Evolutionary conservation across 2,113 vertebrate species (phyloP).

Genomic region (Terrapene triunguis): DNA sequence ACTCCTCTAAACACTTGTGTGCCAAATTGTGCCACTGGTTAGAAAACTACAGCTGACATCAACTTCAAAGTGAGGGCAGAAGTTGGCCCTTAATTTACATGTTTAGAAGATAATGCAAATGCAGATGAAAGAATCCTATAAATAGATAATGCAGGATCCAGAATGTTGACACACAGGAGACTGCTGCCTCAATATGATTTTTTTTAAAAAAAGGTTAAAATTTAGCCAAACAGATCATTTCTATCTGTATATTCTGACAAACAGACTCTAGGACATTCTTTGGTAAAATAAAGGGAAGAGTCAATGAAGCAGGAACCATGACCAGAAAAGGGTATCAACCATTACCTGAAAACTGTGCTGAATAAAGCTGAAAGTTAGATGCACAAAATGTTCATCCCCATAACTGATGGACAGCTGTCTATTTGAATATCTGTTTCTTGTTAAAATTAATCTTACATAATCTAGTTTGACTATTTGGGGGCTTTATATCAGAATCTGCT

Average conservation of each 20-base stretch:
- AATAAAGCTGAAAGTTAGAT: background rate
- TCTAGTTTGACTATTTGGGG: background rate
- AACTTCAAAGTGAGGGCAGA: background rate
- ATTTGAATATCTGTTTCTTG: background rate
- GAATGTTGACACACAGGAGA: too few relatives aligned
- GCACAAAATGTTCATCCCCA: background rate
- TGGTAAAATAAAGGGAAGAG: background rate
- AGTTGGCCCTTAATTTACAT: background rate
- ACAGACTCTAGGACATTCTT: background rate
- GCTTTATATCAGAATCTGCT: background rate
- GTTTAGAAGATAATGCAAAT: too few relatives aligned
- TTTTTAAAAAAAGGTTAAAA: background rate
- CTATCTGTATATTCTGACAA: background rate
- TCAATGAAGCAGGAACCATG: background rate
- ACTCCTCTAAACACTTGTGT: background rate
- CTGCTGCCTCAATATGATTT: background rate
- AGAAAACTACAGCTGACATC: background rate
- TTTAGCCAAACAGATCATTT: background rate
- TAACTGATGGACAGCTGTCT: too few relatives aligned
- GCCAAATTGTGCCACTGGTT: background rate
- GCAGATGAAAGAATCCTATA: background rate
- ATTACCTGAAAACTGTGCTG: background rate
- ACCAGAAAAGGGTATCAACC: background rate
- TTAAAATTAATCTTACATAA: background rate
- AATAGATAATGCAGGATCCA: background rate